Evolutionary conservation across 2,113 vertebrate genomes (phyloP), one percentile per base, ranked within the genome.

Genomic region (Zootoca vivipara): DNA sequence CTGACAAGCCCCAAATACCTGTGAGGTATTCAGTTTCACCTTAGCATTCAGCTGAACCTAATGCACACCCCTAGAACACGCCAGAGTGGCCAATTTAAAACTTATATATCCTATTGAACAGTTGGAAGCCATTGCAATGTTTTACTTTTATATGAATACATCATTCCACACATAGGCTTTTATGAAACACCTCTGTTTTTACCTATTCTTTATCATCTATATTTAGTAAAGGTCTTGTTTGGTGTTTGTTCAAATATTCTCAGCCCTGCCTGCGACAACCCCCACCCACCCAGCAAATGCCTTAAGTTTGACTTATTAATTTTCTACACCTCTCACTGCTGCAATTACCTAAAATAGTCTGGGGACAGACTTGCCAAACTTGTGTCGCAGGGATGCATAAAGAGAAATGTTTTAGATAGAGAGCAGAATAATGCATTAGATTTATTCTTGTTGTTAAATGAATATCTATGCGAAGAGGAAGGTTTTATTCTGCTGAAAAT

Each of bases 251-350:
- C 42, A 69, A 42, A 75, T 72, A 64, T 77, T 56, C 40, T 38
- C 24, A 8, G 22, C 3, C 28, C 16, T 46, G 8, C 1, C 15
- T 88, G 35, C 42, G 4, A n/a, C n/a, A 24, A 46, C 46, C 33
- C 2, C 20, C 58, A 18, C 18, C 16, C 58, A 20, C 58, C 22
- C 30, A 2, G 46, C 30, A 46, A 7, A 26, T 46, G 69, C n/a
- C 65, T 81, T 81, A 73, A 40, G 67, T 58, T 42, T 82, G 24
- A 67, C 24, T 83, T 77, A 77, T 28, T 67, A 18, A 83, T 52
- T 88, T 83, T 83, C 62, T 83, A 77, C 62, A 87, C 70, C 35
- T 74, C 30, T 70, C 56, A 87, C 33, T 83, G 77, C 42, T 84
- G 65, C 64, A 83, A 40, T 62, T 89, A 78, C 46, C 77, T 80